phyloP scores from a whole-genome alignment of 2,888 invertebrate genomes.

The Temnothorax rugatulus region DNA sequence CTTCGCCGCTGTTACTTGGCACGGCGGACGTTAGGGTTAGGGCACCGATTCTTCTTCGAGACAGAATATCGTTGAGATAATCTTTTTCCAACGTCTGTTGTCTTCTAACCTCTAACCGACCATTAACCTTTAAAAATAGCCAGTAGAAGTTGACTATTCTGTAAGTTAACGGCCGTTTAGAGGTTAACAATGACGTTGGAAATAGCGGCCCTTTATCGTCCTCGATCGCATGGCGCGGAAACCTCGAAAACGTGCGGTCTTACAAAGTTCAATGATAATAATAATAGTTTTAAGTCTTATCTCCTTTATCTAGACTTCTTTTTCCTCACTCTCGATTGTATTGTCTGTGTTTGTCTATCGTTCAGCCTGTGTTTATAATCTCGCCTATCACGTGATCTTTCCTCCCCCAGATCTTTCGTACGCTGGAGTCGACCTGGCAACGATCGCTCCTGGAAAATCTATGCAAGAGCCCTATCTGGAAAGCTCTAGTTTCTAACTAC shows the following conservation, averaged over 20 bases:
- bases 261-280: background rate
- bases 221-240: background rate
- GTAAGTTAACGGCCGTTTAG: too few relatives aligned
- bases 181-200: too few relatives aligned
- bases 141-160: too few relatives aligned
- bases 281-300: background rate
- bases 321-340: background rate
- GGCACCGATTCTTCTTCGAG: too few relatives aligned
- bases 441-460: conserved; percentile 73
- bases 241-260: background rate
- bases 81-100: too few relatives aligned
- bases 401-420: conserved; percentile 74
- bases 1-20: background rate
- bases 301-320: background rate
- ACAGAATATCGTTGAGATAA: too few relatives aligned
- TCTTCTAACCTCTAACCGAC: too few relatives aligned
- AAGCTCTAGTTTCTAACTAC: conserved; percentile 71
- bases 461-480: conserved; percentile 65
- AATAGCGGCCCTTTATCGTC: too few relatives aligned
- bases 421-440: conserved; percentile 72
- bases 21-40: background rate
- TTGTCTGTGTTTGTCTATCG: too few relatives aligned
- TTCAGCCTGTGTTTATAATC: background rate
- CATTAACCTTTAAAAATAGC: too few relatives aligned
- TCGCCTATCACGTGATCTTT: background rate